Evolutionary conservation across 1,140 invertebrate genomes (phyloP), one percentile per base, ranked within the genome.

Genomic region (Pseudomyrmex cubaensis): DNA sequence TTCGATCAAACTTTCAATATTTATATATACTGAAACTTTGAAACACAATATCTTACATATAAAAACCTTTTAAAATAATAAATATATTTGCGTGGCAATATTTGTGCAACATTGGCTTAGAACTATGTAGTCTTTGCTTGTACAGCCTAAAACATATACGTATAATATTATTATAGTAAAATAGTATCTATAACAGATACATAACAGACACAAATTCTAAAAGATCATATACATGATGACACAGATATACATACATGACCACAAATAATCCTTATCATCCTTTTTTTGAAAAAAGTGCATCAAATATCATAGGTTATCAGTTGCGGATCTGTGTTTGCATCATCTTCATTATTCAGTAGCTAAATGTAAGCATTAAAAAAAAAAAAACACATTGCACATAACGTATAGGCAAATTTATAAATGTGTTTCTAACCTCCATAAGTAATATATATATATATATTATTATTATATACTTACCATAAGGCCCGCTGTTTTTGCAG

Each of bases 211-310:
- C 20, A 20, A 0, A 20, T 20, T 90, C 78, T 7, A 96, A 90
- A 20, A 20, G 0, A 20, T 20, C 7, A 95, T 84, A 2, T 89
- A 22, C 95, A 88, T 96, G 0, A 35, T 35, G 4, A 35, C 25
- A 35, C 25, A 35, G 25, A 35, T 35, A 35, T 35, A 35, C 2
- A 96, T 2, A 95, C 89, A 69, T 96, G 95, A 2, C 94, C 94
- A 89, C 95, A 96, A 2, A 91, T 92, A 88, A 95, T 96, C 89
- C 92, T 94, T 12, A 96, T 85, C 66, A 96, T 95, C 48, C 92
- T 90, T 52, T 93, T 84, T 95, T 95, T 5, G 95, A 94, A 66
- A 96, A 22, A 95, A 20, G 20, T 35, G 95, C 95, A 91, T 96
- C 95, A 66, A 95, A 93, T 69, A 0, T 86, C 74, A 9, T 83